Evolutionary conservation across 2,113 vertebrate species (phyloP).

Genomic region (Plectropomus leopardus): DNA sequence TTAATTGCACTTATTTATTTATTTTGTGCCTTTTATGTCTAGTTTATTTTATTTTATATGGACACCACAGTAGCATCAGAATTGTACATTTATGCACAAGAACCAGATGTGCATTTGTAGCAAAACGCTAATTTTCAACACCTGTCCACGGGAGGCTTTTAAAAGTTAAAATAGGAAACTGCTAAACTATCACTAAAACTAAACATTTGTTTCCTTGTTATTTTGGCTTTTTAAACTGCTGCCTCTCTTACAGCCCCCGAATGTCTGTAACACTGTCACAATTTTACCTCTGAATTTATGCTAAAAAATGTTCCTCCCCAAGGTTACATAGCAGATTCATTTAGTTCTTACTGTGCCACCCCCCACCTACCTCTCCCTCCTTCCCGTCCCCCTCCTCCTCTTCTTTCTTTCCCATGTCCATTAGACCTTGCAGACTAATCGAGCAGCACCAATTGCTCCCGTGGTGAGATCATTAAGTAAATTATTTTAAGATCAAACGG

Average conservation of each 20-base stretch:
- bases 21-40: neutral
- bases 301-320: slow-evolving; percentile 71
- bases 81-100: no score
- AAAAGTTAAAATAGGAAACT: no score
- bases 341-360: slow-evolving; percentile 69
- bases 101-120: no score
- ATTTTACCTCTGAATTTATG: slow-evolving; percentile 55
- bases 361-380: slow-evolving; percentile 41
- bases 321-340: slow-evolving; percentile 73
- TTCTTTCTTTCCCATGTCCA: slow-evolving; percentile 95
- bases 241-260: slow-evolving; percentile 27
- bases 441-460: slow-evolving; percentile 97
- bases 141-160: no score
- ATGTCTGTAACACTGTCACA: slow-evolving; percentile 41
- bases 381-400: slow-evolving; percentile 82
- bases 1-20: no score
- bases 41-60: no score
- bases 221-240: slow-evolving; percentile 81
- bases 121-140: no score
- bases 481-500: slow-evolving; percentile 99
- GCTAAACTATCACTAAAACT: neutral
- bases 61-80: no score
- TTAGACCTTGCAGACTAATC: slow-evolving; percentile 99
- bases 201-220: slow-evolving; percentile 76
- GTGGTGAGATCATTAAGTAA: slow-evolving; percentile 99